These are phyloP conservation scores for Lithobates sylvaticus DNA, from an alignment of 2,797 vertebrate genomes.

Conservation along the genomic window DNA sequence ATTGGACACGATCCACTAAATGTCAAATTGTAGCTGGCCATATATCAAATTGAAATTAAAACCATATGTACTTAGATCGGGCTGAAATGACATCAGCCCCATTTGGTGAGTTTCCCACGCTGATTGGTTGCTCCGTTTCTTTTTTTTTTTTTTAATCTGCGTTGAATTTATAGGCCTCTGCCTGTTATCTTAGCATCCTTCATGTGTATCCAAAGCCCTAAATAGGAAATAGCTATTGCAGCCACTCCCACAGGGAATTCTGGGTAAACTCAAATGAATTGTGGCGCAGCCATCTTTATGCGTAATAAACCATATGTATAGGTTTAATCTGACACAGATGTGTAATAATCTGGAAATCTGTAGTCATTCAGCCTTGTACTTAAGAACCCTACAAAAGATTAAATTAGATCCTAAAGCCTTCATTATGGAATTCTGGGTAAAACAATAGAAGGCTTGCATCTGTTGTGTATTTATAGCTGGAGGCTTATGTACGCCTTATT, in stretches of 20 bases:
- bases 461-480: slow-evolving; percentile 3
- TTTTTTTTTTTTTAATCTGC: slow-evolving; percentile 19
- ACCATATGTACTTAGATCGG: slow-evolving; percentile 27
- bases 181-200: not conserved
- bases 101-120: not conserved
- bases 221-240: not conserved
- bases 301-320: not conserved
- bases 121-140: slow-evolving; percentile 28
- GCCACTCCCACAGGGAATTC: slow-evolving; percentile 19
- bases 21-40: slow-evolving; percentile 22
- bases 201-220: not conserved
- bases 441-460: not conserved
- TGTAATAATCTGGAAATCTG: not conserved
- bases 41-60: slow-evolving; percentile 15
- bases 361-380: not conserved
- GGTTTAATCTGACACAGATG: slow-evolving; percentile 19
- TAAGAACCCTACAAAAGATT: not conserved
- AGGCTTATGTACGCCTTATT: slow-evolving; percentile 44
- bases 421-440: slow-evolving; percentile 33
- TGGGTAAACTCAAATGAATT: slow-evolving; percentile 28
- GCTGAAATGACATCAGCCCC: slow-evolving; percentile 4
- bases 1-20: slow-evolving; percentile 23
- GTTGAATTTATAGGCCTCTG: not conserved
- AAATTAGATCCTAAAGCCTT: not conserved
- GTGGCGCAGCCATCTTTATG: not conserved